Evolutionary conservation across 53 echinoderm and acorn worm species (phyloP), one percentile per base, ranked within the genome.

Genomic region (Holothuria scabra): DNA sequence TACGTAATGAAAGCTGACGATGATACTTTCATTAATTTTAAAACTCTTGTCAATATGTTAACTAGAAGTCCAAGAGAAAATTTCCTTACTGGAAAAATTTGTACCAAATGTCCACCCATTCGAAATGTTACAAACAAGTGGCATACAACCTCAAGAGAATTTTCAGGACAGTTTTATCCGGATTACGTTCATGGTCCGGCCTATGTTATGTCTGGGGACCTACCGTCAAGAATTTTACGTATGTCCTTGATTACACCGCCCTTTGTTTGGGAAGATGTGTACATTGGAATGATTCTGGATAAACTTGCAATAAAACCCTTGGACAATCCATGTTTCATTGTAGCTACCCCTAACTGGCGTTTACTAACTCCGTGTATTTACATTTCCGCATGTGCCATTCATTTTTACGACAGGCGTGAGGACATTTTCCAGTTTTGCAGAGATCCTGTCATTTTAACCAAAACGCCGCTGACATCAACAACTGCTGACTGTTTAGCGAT

Each of bases 1-100:
- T 80, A 80, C 28, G 60, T 80, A 41, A 30, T 80, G 31, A 80
- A 80, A 44, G 87, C 86, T 12, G 92, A 92, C 11, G 92, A 92
- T 35, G 92, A 92, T 35, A 86, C 89, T 84, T 84, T 76, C 12
- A 74, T 92, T 24, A 62, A 64, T 56, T 82, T 67, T 20, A 75
- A 34, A 20, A 88, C 80, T 52, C 22, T 88, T 16, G 29, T 91
- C 20, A 30, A 35, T 49, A 76, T 84, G 13, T 30, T 88, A 19
- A 37, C 74, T 41, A 26, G 49, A 25, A n/a, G 52, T 1, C 33
- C 64, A 9, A 28, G 55, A 0, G 62, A 84, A 32, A 12, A 22
- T 8, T 80, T 30, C 80, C 28, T 80, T 16, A 80, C 60, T 3
- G 80, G 80, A 10, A 30, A 59, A 35, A 0, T 80, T 57, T 44